Evolutionary conservation across 2,888 invertebrate species (phyloP).

Genomic region (Piscicola geometra): DNA sequence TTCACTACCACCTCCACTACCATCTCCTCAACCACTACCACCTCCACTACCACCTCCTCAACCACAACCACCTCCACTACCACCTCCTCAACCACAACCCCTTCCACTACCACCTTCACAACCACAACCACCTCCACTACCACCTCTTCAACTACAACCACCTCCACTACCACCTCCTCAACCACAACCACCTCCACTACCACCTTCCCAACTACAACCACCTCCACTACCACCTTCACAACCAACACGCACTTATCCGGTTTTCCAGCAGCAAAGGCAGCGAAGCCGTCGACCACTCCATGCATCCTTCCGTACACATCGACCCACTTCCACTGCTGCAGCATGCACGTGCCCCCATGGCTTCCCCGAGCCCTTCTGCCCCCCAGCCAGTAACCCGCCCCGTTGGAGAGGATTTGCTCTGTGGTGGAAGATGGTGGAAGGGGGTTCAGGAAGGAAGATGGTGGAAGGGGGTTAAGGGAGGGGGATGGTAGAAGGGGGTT

Average conservation of each 20-base stretch:
- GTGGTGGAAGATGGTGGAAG: not conserved
- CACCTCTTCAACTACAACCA: no score
- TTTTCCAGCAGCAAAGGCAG: conserved; percentile 43
- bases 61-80: no score
- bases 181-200: no score
- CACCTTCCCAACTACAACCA: no score
- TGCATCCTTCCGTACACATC: conserved; percentile 41
- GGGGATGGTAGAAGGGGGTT: not conserved
- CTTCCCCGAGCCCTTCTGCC: conserved; percentile 42
- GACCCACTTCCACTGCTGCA: conserved; percentile 45
- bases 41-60: no score
- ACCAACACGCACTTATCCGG: conserved; percentile 42
- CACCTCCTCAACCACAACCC: no score
- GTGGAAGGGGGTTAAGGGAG: not conserved
- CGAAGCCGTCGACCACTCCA: conserved; percentile 42
- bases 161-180: no score
- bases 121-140: no score
- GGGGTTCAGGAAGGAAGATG: not conserved
- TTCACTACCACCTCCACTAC: no score
- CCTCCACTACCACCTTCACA: no score
- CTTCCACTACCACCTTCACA: no score
- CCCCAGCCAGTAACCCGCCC: conserved; percentile 44
- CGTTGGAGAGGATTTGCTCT: conserved; percentile 8
- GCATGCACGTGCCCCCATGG: conserved; percentile 43
- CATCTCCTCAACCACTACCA: no score